Evolutionary conservation across 2,888 invertebrate species (phyloP).

Genomic region (Volucella inflata): DNA sequence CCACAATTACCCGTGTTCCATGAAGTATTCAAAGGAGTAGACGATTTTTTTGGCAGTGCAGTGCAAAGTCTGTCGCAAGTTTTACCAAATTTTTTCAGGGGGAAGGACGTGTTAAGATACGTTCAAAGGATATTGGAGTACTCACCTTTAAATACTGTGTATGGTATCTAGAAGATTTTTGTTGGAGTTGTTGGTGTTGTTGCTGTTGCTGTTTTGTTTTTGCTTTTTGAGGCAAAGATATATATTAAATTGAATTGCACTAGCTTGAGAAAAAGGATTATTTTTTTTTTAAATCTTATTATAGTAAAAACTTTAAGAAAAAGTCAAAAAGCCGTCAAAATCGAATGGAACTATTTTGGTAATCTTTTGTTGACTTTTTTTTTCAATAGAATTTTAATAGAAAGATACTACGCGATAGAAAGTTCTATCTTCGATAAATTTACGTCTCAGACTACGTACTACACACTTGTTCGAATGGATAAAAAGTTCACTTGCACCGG

Average conservation of each 20-base stretch:
- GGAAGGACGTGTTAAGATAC: conserved; percentile 24
- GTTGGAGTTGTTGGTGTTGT: too few species aligned
- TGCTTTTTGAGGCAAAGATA: conserved; percentile 1
- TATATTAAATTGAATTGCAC: conserved; percentile 14
- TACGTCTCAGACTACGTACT: conserved; percentile 71
- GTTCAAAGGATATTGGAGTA: conserved; percentile 24
- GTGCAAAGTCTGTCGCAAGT: background rate
- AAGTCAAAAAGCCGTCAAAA: conserved; percentile 35
- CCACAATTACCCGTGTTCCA: conserved; percentile 47
- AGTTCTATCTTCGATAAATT: conserved; percentile 60
- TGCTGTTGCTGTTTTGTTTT: too few species aligned
- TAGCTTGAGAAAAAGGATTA: background rate
- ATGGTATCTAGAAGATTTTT: background rate
- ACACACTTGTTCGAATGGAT: conserved; percentile 75
- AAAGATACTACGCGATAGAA: conserved; percentile 66
- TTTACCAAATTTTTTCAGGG: conserved; percentile 1
- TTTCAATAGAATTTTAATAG: conserved; percentile 7
- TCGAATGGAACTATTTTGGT: conserved; percentile 27
- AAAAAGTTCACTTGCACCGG: conserved; percentile 69
- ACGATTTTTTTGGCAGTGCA: conserved; percentile 44
- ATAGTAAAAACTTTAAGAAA: conserved; percentile 40
- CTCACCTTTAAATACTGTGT: conserved; percentile 56
- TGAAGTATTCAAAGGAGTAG: conserved; percentile 19
- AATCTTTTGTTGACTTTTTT: conserved; percentile 39
- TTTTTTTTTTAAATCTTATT: conserved; percentile 6